Base-by-base conservation (phyloP, 2,888 invertebrate species). In the Cactoblastis cactorum region DNA sequence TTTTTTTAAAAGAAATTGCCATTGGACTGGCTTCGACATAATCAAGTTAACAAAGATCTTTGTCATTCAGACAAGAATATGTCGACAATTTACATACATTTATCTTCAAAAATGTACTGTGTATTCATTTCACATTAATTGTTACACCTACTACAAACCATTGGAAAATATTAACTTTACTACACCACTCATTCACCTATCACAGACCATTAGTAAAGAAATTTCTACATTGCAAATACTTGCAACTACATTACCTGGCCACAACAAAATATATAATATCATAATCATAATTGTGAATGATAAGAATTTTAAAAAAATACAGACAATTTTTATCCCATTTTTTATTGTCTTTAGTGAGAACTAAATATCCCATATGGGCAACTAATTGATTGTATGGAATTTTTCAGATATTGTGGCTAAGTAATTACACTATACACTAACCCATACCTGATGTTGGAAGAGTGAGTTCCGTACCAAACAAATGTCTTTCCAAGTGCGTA, bases 401-500 rank as follows among this genome's bases (percentile, higher is more conserved):
- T 28, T 28, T 1, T 3, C 28, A 3, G 4, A 28, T 17, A 15
- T 11, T 43, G 28, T 28, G 43, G 28, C 43, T 32, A 46, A 46
- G 34, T 46, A 19, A 22, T 34, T 34, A 32, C 34, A 34, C 46
- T 46, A 34, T 22, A 9, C 43, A 34, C 46, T 46, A 34, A 52
- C 67, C 71, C 84, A 70, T 75, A 90, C 90, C 89, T 89, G 88
- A 72, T 84, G 79, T 81, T 87, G 88, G 69, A 84, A 84, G 73
- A 89, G 86, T 69, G 88, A 88, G 76, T 89, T 90, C 74, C 88
- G 82, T 77, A 87, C 87, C 78, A 87, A 79, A 82, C 88, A 88
- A 84, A 87, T 83, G 82, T 89, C 87, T 82, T 88, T 88, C 87
- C 89, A 88, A 80, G 90, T 90, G 77, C 87, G 86, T 76, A 88